Conservation (phyloP, 2,113 vertebrate genomes). For the Semnornis frantzii region DNA sequence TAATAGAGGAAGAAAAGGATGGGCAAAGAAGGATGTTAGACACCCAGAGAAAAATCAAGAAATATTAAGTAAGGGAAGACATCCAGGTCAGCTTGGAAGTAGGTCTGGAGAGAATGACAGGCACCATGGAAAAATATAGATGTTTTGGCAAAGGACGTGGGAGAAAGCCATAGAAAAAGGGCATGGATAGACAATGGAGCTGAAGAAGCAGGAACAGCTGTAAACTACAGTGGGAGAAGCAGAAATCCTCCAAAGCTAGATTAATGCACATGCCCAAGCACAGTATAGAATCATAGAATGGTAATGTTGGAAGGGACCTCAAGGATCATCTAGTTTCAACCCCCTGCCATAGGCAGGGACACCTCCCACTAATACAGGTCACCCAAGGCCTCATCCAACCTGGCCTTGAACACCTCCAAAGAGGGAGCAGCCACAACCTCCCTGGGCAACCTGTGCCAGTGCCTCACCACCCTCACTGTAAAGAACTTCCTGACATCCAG, state of each 20-base stretch:
- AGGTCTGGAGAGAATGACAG: not conserved
- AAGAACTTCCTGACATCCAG: no score
- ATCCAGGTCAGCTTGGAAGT: not conserved
- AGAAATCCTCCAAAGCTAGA: not conserved
- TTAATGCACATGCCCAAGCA: rapidly evolving
- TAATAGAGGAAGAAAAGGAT: not conserved
- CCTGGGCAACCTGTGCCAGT: no score
- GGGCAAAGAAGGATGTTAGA: not conserved
- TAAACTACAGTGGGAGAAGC: not conserved
- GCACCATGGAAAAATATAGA: not conserved
- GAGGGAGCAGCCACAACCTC: no score
- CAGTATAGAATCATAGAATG: no score
- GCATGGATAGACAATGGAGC: not conserved
- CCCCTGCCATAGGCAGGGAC: no score
- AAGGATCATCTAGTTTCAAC: no score
- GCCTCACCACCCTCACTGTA: no score
- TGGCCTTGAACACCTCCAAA: no score
- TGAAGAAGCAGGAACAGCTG: not conserved
- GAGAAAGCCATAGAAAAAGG: not conserved
- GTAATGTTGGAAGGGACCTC: no score
- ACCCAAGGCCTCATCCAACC: no score
- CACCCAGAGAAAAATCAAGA: not conserved
- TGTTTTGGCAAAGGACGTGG: not conserved
- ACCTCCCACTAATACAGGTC: no score
- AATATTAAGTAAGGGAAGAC: not conserved